A percentile compares a stretch with the other conserved stretches of the same genome.
phyloP scores from a whole-genome alignment of 2,113 vertebrate genomes.

The Vicugna pacos region DNA sequence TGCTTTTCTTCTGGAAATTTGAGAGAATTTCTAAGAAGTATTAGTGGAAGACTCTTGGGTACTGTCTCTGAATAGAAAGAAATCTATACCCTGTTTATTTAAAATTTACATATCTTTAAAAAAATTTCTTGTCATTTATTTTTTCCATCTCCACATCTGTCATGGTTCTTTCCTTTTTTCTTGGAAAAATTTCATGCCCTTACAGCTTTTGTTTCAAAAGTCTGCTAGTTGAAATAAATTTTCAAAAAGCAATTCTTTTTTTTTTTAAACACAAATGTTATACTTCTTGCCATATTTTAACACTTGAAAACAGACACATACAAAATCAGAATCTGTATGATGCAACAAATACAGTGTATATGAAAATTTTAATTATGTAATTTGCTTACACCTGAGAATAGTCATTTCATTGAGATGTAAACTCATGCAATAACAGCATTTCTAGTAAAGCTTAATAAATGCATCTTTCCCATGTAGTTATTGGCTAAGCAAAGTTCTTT shows the following conservation, averaged over 20 bases:
- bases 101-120: too few relatives aligned
- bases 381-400: slow-evolving; percentile 47
- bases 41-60: neutral
- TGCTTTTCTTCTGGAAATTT: neutral
- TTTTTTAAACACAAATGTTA: neutral
- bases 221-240: neutral
- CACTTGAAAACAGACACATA: neutral
- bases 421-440: neutral
- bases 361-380: slow-evolving; percentile 10
- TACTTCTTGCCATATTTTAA: slow-evolving; percentile 10
- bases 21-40: neutral
- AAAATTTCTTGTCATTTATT: neutral
- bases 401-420: slow-evolving; percentile 10
- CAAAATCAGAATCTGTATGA: neutral
- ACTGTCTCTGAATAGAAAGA: neutral
- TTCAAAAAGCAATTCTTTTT: neutral
- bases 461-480: slow-evolving; percentile 37
- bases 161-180: neutral
- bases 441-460: slow-evolving; percentile 45
- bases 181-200: neutral
- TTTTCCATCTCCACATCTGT: neutral
- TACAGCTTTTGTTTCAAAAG: slow-evolving; percentile 5
- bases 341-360: neutral
- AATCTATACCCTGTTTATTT: neutral
- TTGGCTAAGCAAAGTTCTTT: slow-evolving; percentile 54